Evolutionary conservation across 1,140 invertebrate genomes (phyloP), one percentile per base, ranked within the genome.

Genomic region (Megalonaias nervosa): DNA sequence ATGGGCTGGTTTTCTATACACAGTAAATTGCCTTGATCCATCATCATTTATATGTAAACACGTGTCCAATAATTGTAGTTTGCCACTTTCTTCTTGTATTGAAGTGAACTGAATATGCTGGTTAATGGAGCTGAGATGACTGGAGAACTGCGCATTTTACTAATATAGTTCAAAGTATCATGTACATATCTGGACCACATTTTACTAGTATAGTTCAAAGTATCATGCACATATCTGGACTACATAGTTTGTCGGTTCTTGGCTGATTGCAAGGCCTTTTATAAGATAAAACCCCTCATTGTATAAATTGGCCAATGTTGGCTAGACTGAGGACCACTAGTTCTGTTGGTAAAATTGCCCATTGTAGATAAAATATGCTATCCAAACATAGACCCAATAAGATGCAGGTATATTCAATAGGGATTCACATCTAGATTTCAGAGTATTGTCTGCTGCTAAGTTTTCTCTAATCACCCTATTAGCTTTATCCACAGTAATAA

Each of bases 351-450:
- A 68, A 38, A 68, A 68, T 26, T 68, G 67, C 38, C 31, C 1
- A 31, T 68, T 74, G 26, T 74, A 64, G 15, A 74, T 38, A 38
- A 71, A 71, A 55, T 71, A 71, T 61, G 70, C 70, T 71, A 21
- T 62, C 62, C 13, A 71, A 26, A 31, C 31, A 26, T 3, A 71
- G 19, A 23, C 62, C 57, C 60, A 71, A 71, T 16, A 71, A 48
- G 19, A 31, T 59, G 14, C 11, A 61, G 15, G 61, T 14, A 16
- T 31, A 6, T 21, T 14, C 23, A 17, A 71, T 21, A 31, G 19
- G 9, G 15, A 71, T 16, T 71, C 31, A 17, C 58, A 26, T 61
- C 58, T 60, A 9, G 23, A 38, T n/a, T n/a, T 60, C 19, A 57
- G 31, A 14, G 55, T 38, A 58, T 5, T 69, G 31, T 69, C 38